phyloP scores from a whole-genome alignment of 2,888 invertebrate species.

The Kryphioiulus occultus region DNA sequence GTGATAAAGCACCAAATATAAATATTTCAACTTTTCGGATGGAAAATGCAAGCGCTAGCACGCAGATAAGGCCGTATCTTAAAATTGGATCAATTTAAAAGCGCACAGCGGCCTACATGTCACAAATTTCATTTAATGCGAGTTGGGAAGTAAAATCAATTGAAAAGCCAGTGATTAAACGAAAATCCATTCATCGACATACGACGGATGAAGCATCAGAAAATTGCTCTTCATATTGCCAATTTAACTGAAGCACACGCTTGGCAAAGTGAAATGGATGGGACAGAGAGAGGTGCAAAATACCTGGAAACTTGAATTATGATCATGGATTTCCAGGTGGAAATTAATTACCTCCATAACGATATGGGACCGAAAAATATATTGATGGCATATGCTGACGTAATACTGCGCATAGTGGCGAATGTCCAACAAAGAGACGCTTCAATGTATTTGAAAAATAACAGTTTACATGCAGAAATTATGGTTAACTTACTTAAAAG shows the following conservation, averaged over 20 bases:
- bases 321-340: not conserved
- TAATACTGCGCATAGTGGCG: too few relatives aligned
- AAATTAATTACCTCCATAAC: not conserved
- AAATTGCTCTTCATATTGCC: not conserved
- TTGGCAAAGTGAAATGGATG: not conserved
- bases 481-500: too few relatives aligned
- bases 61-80: not conserved
- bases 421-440: too few relatives aligned
- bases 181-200: not conserved
- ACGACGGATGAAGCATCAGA: not conserved
- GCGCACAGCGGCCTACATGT: not conserved
- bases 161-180: constrained; percentile 5
- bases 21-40: not conserved
- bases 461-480: too few relatives aligned
- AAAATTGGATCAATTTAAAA: constrained; percentile 4
- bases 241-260: not conserved
- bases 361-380: not conserved
- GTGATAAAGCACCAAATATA: not conserved
- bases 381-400: not conserved
- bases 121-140: not conserved
- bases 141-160: not conserved
- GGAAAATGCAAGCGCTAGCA: not conserved
- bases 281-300: not conserved
- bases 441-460: too few relatives aligned
- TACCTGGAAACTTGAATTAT: not conserved